These are phyloP conservation scores for Halocynthia aurantium DNA, from an alignment of 23 tunicate species.

Conservation along the genomic window DNA sequence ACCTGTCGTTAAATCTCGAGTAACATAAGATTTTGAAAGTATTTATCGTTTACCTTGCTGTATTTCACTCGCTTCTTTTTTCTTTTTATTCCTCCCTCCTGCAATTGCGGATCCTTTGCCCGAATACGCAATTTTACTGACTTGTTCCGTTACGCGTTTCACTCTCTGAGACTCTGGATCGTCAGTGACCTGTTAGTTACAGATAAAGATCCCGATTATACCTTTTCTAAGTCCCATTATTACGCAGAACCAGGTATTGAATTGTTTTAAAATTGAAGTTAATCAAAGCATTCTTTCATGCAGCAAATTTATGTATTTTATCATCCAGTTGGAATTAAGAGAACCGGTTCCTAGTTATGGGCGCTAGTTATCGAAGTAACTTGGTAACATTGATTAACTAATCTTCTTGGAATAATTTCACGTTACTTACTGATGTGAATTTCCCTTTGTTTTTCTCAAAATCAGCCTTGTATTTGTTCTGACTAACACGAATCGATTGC, in stretches of 20 bases:
- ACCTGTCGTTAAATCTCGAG: too few relatives aligned
- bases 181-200: slow-evolving; percentile 52
- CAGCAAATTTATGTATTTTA: background rate
- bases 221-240: background rate
- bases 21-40: too few relatives aligned
- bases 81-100: slow-evolving; percentile 14
- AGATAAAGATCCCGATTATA: background rate
- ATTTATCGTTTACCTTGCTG: background rate
- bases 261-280: background rate
- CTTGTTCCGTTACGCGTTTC: slow-evolving; percentile 30
- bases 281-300: background rate
- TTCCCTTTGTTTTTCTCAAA: slow-evolving; percentile 86
- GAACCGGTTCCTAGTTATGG: background rate
- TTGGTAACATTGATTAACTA: background rate
- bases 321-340: background rate
- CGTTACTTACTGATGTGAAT: slow-evolving; percentile 66
- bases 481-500: slow-evolving; percentile 60
- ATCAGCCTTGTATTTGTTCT: slow-evolving; percentile 67
- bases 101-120: slow-evolving; percentile 52
- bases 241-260: background rate
- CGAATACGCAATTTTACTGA: slow-evolving; percentile 53
- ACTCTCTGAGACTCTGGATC: slow-evolving; percentile 57
- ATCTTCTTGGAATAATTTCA: background rate
- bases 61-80: background rate
- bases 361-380: background rate